Conservation (phyloP, 92 coral and sea anemone species). For the Meandrina meandrites region DNA sequence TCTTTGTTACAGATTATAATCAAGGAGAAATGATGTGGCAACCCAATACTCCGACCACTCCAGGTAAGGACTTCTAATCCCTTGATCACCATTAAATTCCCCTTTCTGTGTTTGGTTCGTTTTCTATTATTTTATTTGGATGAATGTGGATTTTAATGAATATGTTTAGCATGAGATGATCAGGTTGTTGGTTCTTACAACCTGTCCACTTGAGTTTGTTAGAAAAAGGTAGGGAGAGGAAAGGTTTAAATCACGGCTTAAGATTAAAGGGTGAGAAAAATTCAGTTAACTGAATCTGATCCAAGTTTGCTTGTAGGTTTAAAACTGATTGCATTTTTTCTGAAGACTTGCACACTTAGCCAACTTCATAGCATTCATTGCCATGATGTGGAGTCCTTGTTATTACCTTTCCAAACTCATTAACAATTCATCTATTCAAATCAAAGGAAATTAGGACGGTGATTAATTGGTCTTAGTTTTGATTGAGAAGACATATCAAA, state of each 20-base stretch:
- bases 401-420: too few species aligned
- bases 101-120: background rate
- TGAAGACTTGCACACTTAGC: too few species aligned
- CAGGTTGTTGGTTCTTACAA: background rate
- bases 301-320: background rate
- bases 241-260: background rate
- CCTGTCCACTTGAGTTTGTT: background rate
- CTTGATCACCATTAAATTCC: background rate
- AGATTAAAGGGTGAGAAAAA: background rate
- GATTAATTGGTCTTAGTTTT: too few species aligned
- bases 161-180: background rate
- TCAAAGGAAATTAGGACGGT: too few species aligned
- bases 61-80: conserved; percentile 44
- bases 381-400: background rate
- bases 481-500: too few species aligned
- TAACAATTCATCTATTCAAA: too few species aligned
- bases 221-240: background rate
- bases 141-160: background rate
- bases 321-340: background rate
- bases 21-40: conserved; percentile 86
- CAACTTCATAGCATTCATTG: too few species aligned
- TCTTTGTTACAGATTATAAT: conserved; percentile 52
- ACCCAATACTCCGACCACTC: conserved; percentile 78
- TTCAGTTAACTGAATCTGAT: background rate
- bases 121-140: background rate